Evolutionary conservation across 1,140 invertebrate genomes (phyloP).

Genomic region (Adelges cooleyi): DNA sequence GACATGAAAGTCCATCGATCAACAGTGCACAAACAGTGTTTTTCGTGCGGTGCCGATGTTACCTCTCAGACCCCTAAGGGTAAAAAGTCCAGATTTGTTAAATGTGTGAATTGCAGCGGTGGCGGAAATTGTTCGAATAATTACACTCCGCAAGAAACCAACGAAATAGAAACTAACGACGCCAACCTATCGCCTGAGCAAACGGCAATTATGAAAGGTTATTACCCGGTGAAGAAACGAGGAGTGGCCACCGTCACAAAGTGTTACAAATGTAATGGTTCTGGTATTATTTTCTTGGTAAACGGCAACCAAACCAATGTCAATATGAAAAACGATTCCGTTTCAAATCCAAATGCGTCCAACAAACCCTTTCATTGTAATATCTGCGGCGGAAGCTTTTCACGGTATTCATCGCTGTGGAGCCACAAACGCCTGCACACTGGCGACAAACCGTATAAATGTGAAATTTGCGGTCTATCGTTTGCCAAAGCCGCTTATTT

Average conservation of each 20-base stretch:
- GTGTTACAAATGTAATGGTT: conserved; percentile 76
- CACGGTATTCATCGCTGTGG: conserved; percentile 65
- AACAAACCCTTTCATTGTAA: conserved; percentile 78
- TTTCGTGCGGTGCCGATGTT: conserved; percentile 41
- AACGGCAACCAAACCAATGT: conserved; percentile 40
- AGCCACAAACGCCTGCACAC: conserved; percentile 73
- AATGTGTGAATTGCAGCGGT: conserved; percentile 25
- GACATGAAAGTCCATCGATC: conserved; percentile 37
- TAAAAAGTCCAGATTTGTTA: conserved; percentile 36
- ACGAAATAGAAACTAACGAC: not conserved
- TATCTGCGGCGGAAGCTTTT: conserved; percentile 56
- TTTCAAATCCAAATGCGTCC: conserved; percentile 34
- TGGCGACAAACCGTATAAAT: conserved; percentile 82
- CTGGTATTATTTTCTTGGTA: conserved; percentile 70
- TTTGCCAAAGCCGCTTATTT: conserved; percentile 84
- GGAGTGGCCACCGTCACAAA: conserved; percentile 70
- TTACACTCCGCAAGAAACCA: not conserved
- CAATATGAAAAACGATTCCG: conserved; percentile 23
- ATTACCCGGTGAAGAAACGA: conserved; percentile 70
- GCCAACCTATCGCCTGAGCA: conserved; percentile 22
- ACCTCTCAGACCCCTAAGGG: conserved; percentile 38
- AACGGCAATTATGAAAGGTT: conserved; percentile 41
- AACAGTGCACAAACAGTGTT: conserved; percentile 38
- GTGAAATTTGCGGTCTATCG: conserved; percentile 81
- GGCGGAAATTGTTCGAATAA: conserved; percentile 12